phyloP scores from a whole-genome alignment of 2,113 vertebrate genomes.

The Addax nasomaculatus region DNA sequence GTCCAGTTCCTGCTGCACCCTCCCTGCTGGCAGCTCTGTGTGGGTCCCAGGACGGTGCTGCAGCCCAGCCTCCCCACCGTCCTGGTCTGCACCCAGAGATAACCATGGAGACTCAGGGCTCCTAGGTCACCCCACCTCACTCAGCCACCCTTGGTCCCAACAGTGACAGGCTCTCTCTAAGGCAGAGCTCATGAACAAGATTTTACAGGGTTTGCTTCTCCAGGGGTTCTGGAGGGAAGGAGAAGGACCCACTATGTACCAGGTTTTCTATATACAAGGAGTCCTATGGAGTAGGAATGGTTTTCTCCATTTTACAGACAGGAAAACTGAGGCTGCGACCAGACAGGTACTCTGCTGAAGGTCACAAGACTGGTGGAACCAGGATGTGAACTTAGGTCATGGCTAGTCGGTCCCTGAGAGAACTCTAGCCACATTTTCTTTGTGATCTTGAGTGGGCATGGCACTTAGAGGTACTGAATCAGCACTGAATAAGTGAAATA shows the following conservation, averaged over 20 bases:
- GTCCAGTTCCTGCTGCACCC: slow-evolving; percentile 50
- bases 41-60: not conserved
- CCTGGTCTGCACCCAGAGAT: not conserved
- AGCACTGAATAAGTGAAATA: not conserved
- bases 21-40: slow-evolving; percentile 49
- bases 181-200: not conserved
- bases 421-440: not conserved
- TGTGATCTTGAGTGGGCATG: not conserved
- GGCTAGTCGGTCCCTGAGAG: not conserved
- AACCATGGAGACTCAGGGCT: not conserved
- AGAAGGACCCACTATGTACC: not conserved
- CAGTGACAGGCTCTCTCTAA: not conserved
- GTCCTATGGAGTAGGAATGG: not conserved
- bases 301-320: not conserved
- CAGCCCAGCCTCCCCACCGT: not conserved
- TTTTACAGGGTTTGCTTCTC: not conserved
- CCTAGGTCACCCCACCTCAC: not conserved
- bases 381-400: not conserved
- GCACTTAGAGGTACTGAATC: not conserved
- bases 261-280: not conserved
- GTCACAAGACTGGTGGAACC: not conserved
- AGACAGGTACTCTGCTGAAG: not conserved
- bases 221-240: not conserved
- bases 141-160: no score
- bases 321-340: not conserved